These are phyloP conservation scores for Branchipolynoe longqiensis DNA, from an alignment of 2,888 invertebrate species.

Conservation along the genomic window DNA sequence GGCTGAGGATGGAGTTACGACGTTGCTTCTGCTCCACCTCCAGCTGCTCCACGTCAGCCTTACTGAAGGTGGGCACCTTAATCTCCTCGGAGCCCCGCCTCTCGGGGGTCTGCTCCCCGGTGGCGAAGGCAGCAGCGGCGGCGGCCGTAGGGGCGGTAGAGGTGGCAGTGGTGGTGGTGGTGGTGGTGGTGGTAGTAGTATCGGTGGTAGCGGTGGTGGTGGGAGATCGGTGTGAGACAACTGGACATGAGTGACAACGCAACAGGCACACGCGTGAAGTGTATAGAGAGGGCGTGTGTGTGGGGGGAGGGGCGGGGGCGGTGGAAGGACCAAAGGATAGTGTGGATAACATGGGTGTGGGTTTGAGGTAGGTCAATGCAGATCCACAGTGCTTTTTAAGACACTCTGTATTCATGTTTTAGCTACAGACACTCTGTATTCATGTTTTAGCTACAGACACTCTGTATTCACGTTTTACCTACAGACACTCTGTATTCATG, in stretches of 20 bases:
- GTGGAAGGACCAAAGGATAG: neutral
- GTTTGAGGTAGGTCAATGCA: neutral
- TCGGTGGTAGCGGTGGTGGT: too few relatives aligned
- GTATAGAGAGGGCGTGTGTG: neutral
- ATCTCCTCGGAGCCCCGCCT: conserved; percentile 54
- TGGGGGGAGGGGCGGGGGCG: neutral
- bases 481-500: too few relatives aligned
- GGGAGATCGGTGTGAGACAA: conserved; percentile 39
- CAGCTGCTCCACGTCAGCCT: conserved; percentile 64
- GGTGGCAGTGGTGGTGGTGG: too few relatives aligned
- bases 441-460: too few relatives aligned
- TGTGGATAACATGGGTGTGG: neutral
- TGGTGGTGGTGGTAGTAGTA: too few relatives aligned
- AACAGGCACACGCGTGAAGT: neutral
- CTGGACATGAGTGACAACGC: conserved; percentile 50
- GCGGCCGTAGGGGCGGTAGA: too few relatives aligned
- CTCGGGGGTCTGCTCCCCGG: conserved; percentile 53
- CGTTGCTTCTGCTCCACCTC: conserved; percentile 64
- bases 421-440: too few relatives aligned
- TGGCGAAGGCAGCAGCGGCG: too few relatives aligned
- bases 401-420: too few relatives aligned
- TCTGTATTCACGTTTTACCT: too few relatives aligned
- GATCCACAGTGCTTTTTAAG: neutral
- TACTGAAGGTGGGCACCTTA: conserved; percentile 45
- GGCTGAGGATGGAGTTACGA: conserved; percentile 69